These are phyloP conservation scores for Microctenopoma steveboyesi DNA, from an alignment of 2,797 vertebrate genomes.

Conservation along the genomic window DNA sequence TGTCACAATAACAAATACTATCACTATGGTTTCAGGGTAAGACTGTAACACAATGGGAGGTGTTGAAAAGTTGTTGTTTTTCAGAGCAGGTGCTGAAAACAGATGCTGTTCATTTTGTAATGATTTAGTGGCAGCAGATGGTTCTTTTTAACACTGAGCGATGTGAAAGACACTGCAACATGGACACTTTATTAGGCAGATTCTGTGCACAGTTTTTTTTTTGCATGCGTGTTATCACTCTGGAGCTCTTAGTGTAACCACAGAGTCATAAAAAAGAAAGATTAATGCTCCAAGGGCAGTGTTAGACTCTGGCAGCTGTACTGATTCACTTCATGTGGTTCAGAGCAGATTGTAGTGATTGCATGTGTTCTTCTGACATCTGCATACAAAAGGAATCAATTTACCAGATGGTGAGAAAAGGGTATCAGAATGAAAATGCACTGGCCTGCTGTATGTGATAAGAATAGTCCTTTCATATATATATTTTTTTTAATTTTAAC, in stretches of 20 bases:
- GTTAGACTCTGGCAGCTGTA: background rate
- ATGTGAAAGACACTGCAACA: background rate
- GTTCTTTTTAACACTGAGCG: constrained; percentile 13
- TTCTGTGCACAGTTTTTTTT: background rate
- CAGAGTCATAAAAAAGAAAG: constrained; percentile 9
- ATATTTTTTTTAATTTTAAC: no score
- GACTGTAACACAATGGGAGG: constrained; percentile 17
- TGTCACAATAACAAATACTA: constrained; percentile 19
- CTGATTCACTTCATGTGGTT: background rate
- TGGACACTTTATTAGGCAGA: background rate
- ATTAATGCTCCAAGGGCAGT: background rate
- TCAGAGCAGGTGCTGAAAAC: constrained; percentile 9
- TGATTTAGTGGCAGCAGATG: constrained; percentile 27
- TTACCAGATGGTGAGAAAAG: background rate
- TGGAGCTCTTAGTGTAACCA: background rate
- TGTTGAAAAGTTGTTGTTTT: constrained; percentile 36
- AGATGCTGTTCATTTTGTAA: constrained; percentile 25
- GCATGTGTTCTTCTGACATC: background rate
- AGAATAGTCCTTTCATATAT: background rate
- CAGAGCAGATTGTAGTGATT: constrained; percentile 21
- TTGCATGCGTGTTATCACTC: background rate
- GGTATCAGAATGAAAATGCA: background rate
- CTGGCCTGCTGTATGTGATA: background rate
- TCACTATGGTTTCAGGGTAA: constrained; percentile 45
- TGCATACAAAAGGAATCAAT: background rate